Percentiles rank a stretch among this genome's conserved stretches.
Conservation (phyloP, 92 coral and sea anemone species). For the Zoanthus solanderi region DNA sequence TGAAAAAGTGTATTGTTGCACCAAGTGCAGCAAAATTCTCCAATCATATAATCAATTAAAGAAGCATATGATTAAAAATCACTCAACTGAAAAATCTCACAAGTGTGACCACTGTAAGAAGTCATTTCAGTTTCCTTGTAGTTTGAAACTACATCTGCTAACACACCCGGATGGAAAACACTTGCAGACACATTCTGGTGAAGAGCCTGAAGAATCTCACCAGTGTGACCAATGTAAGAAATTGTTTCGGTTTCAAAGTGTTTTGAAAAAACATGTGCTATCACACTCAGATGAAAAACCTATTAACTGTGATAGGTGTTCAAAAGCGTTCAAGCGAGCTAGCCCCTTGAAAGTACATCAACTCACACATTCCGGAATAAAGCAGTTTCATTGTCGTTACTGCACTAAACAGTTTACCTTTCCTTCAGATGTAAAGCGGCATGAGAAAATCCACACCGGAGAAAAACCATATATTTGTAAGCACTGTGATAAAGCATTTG, state of each 20-base stretch:
- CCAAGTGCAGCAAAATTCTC: not conserved
- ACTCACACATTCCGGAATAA: not conserved
- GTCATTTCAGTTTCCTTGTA: not conserved
- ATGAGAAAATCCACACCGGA: slow-evolving; percentile 19
- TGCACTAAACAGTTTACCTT: slow-evolving; percentile 4
- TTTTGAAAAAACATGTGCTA: not conserved
- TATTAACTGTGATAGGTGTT: not conserved
- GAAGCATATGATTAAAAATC: not conserved
- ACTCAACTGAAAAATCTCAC: not conserved
- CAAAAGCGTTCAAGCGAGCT: not conserved
- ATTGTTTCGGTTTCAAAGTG: not conserved
- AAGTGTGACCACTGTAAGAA: not conserved
- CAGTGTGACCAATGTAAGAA: not conserved
- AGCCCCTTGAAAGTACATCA: slow-evolving; percentile 1
- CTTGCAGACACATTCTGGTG: slow-evolving; percentile 8
- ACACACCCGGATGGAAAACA: slow-evolving; percentile 17
- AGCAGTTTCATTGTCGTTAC: not conserved
- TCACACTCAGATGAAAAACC: slow-evolving; percentile 21
- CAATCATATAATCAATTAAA: not conserved
- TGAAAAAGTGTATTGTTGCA: not conserved
- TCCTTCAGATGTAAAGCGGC: slow-evolving; percentile 21
- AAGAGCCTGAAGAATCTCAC: not conserved
- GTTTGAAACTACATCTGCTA: not conserved
- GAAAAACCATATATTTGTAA: slow-evolving; percentile 21
- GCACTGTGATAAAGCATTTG: not conserved